A percentile compares a stretch with the other conserved stretches of the same genome.
phyloP scores from a whole-genome alignment of 2,797 vertebrate genomes.

The Sebastiscus albofasciatus region DNA sequence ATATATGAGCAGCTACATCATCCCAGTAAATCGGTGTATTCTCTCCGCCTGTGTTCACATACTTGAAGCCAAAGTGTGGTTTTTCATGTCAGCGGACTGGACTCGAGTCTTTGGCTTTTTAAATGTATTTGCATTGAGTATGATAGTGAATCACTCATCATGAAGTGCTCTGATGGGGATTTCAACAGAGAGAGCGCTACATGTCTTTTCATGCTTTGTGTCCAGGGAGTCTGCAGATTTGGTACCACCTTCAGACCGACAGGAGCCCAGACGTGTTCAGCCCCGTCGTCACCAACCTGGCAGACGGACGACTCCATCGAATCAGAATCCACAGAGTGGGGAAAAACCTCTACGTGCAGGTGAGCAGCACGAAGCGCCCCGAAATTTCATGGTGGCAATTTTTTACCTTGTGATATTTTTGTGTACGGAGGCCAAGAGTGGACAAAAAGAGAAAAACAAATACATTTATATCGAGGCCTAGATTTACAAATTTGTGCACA shows the following conservation, averaged over 20 bases:
- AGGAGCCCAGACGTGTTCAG: slow-evolving; percentile 86
- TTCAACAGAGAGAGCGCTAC: neutral
- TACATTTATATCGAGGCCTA: no score
- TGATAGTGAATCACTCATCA: neutral
- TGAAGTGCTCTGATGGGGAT: neutral
- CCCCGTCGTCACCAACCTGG: slow-evolving; percentile 85
- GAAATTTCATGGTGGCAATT: neutral
- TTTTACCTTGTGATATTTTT: no score
- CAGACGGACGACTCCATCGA: slow-evolving; percentile 89
- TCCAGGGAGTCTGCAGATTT: slow-evolving; percentile 95
- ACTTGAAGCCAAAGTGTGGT: neutral
- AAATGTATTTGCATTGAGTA: neutral
- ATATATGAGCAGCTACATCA: slow-evolving; percentile 14
- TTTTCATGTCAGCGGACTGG: neutral
- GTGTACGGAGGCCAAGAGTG: no score
- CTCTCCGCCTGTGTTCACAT: neutral
- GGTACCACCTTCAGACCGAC: slow-evolving; percentile 87
- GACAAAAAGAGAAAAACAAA: no score
- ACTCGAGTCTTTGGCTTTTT: neutral
- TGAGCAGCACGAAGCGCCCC: slow-evolving; percentile 53
- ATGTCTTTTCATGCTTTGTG: slow-evolving; percentile 6
- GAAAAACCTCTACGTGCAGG: slow-evolving; percentile 89
- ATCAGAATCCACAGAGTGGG: slow-evolving; percentile 90
- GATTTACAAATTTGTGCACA: no score
- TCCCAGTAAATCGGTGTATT: neutral